phyloP scores from a whole-genome alignment of 2,797 vertebrate species.

The Paratrypauchen microcephalus region DNA sequence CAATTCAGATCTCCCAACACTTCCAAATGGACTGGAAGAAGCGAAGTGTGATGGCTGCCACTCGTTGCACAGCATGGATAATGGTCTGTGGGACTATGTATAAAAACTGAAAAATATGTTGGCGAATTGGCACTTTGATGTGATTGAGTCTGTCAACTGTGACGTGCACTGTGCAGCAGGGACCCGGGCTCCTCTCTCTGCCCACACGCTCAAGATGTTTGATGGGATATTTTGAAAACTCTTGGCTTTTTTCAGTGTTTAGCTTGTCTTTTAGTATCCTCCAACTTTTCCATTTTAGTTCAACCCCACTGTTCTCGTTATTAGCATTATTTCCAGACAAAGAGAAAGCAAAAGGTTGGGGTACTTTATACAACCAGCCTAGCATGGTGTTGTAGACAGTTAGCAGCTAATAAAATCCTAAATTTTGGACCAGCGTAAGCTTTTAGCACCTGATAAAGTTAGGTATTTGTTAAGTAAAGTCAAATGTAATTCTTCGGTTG shows the following conservation, averaged over 20 bases:
- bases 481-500: not conserved
- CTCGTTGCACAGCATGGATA: constrained; percentile 3
- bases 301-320: constrained; percentile 12
- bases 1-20: constrained; percentile 30
- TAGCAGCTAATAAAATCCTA: constrained; percentile 11
- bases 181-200: constrained; percentile 23
- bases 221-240: constrained; percentile 20
- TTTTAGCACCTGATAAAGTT: constrained; percentile 10
- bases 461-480: not conserved
- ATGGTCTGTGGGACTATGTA: constrained; percentile 18
- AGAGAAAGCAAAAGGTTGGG: not conserved
- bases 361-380: not conserved
- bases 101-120: constrained; percentile 27
- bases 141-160: constrained; percentile 17
- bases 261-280: not conserved
- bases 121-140: constrained; percentile 24
- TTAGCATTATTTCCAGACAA: constrained; percentile 16
- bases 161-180: constrained; percentile 22
- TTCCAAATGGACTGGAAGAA: not conserved
- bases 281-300: constrained; percentile 4
- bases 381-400: not conserved
- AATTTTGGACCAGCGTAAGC: not conserved
- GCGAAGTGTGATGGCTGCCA: constrained; percentile 16
- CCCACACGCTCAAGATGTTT: constrained; percentile 32
- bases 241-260: not conserved